Evolutionary conservation across 2,888 invertebrate species (phyloP), one percentile per base, ranked within the genome.

Genomic region (Caenorhabditis angaria): DNA sequence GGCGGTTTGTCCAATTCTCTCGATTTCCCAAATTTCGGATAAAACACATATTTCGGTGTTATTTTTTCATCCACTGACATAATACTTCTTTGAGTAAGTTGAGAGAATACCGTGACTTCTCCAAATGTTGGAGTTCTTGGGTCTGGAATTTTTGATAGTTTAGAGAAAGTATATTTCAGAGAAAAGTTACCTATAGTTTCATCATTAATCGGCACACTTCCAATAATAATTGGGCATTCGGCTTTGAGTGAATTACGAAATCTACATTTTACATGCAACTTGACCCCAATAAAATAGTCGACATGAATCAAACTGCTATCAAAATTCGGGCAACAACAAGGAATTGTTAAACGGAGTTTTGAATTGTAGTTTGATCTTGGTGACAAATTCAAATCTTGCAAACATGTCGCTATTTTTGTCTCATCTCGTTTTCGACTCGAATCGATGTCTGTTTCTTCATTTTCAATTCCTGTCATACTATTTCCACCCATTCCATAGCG

Each of bases 211-310:
- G 71, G 71, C 8, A 58, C 54, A 8, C 54, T 54, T 6, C 72
- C 72, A 27, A 72, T 61, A n/a, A 67, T 67, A 48, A 72, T 54
- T 4, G 72, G 72, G n/a, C 72, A 72, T 28, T 72, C 72, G 1
- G 67, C 65, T 28, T 72, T 72, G 24, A 72, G 61, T 6, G 64
- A 54, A n/a, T 67, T 72, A 55, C 67, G 53, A 14, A 72, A 58
- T 1, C 67, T 57, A 59, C 72, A 72, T 41, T 72, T 72, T 6
- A 72, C 64, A 27, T 72, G 67, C 6, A 72, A 55, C 22, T 69
- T 68, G 27, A 73, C 65, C 2, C 59, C 65, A 6, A 73, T 62
- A 54, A 59, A 65, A 25, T 73, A 73, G 0, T 73, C 73, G 14
- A 73, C 73, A 55, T 69, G 69, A 28, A 73, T 73, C 14, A 73